These are phyloP conservation scores for Callosobruchus maculatus DNA, from an alignment of 2,888 invertebrate species.

Conservation along the genomic window DNA sequence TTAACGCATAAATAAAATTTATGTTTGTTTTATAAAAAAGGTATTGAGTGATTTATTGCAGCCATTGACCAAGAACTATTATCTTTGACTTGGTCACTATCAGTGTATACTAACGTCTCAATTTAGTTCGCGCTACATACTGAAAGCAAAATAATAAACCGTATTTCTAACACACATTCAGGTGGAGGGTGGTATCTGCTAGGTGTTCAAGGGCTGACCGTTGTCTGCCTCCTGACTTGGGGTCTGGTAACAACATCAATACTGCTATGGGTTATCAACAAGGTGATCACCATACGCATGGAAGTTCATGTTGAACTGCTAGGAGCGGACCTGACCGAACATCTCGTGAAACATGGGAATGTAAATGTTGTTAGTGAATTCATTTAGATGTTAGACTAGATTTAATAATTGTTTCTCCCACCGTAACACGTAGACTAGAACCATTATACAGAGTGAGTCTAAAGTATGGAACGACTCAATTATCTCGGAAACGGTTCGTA, in stretches of 20 bases:
- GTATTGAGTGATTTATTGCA: no score
- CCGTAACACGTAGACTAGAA: no score
- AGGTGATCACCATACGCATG: slow-evolving; percentile 80
- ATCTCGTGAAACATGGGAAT: slow-evolving; percentile 71
- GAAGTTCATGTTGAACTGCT: slow-evolving; percentile 78
- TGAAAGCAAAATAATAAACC: not conserved
- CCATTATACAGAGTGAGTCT: no score
- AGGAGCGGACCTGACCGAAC: slow-evolving; percentile 87
- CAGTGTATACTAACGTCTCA: no score
- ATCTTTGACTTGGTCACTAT: no score
- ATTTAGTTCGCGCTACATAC: not conserved
- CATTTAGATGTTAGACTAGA: not conserved
- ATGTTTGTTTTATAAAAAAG: no score
- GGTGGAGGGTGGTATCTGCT: slow-evolving; percentile 87
- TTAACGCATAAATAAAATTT: no score
- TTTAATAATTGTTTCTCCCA: no score
- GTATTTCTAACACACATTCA: slow-evolving; percentile 34
- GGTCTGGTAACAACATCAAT: slow-evolving; percentile 67
- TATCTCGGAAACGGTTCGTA: no score
- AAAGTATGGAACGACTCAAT: no score
- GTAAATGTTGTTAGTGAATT: slow-evolving; percentile 44
- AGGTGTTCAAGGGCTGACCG: slow-evolving; percentile 75
- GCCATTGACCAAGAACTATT: no score
- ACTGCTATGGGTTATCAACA: slow-evolving; percentile 75
- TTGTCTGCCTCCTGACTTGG: slow-evolving; percentile 71